phyloP scores from a whole-genome alignment of 2,113 vertebrate genomes.

The Myodes glareolus region DNA sequence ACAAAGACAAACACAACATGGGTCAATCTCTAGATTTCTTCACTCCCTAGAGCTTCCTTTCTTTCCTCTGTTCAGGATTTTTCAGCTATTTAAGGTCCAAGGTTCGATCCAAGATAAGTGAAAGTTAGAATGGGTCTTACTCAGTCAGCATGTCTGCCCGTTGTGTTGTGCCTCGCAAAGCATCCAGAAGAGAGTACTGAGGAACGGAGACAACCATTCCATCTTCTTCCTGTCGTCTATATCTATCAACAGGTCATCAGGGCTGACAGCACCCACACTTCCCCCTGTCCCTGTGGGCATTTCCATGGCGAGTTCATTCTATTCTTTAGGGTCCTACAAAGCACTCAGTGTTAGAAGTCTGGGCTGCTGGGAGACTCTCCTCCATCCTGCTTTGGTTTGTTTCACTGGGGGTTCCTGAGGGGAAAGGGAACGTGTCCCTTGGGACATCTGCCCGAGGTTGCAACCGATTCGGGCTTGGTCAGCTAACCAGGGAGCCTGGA shows the following conservation, averaged over 20 bases:
- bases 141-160: not conserved
- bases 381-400: not conserved
- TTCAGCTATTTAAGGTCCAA: not conserved
- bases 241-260: accelerated
- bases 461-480: not conserved
- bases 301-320: not conserved
- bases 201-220: not conserved
- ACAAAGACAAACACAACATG: not conserved
- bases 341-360: not conserved
- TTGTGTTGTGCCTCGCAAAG: not conserved
- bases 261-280: not conserved
- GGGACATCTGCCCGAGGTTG: not conserved
- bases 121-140: not conserved
- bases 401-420: not conserved
- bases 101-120: not conserved
- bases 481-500: not conserved
- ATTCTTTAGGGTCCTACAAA: not conserved
- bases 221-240: not conserved
- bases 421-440: not conserved
- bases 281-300: not conserved
- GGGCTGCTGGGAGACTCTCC: no score
- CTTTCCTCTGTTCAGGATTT: not conserved
- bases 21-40: not conserved
- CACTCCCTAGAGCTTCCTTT: not conserved
- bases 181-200: not conserved